Base-by-base conservation (phyloP, 92 coral and sea anemone species). In the Zoanthus sansibaricus region DNA sequence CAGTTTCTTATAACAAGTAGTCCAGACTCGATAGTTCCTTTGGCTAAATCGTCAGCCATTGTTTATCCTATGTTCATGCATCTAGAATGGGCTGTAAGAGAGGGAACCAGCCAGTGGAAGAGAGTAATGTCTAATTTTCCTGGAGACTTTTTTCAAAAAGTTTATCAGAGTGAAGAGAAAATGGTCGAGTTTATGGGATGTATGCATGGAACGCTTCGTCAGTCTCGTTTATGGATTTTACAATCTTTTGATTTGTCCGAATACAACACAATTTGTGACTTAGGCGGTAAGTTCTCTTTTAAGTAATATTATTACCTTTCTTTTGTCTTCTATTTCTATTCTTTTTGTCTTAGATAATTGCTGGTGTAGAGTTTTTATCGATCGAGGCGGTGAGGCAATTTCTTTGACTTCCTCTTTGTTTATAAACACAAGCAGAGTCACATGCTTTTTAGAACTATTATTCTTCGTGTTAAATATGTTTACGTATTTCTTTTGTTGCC, bases 181-280 rank as follows among this genome's bases (percentile, higher is more conserved):
- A 44, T 71, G 64, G 7, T 87, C 6, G 71, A 72, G 44, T 87
- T 87, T 59, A 77, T 75, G 55, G 86, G 86, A 5, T 80, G 85
- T 17, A 87, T 87, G 90, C 90, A 87, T 56, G 86, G 90, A 3
- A 77, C 90, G 32, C 83, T 82, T 15, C 86, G 83, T 6, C 86
- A 77, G 15, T 77, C 84, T 10, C 76, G 90, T 49, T 51, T 49
- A 7, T 72, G 84, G 76, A 73, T 87, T 4, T 32, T 78, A 18
- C 30, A 54, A 49, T 77, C 90, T 10, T 87, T 87, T 78, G 90
- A 87, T 44, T 71, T 87, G 37, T 77, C 77, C 11, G 51, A 44
- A 31, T 87, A 49, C 69, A 69, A 31, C 18, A 87, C 75, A 18
- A 77, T 80, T 45, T 87, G 90, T 46, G 90, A 87, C 79, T 66